phyloP scores from a whole-genome alignment of 2,888 invertebrate genomes.

The Diadegma fenestrale region DNA sequence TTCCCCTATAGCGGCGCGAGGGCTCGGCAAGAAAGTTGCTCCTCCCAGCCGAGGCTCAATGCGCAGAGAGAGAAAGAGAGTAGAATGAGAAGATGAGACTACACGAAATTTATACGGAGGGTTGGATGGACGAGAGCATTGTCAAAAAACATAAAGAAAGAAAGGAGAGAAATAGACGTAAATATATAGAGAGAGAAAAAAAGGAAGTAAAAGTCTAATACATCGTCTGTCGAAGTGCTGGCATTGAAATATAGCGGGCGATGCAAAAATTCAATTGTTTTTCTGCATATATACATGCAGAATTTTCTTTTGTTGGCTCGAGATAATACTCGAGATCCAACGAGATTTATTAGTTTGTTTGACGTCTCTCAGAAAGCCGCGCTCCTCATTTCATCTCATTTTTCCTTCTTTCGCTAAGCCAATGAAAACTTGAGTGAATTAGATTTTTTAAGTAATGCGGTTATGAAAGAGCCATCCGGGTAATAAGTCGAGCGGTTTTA shows the following conservation, averaged over 20 bases:
- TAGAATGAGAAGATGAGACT: conserved; percentile 55
- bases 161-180: neutral
- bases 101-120: conserved; percentile 58
- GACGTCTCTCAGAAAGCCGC: neutral
- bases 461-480: conserved; percentile 58
- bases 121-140: conserved; percentile 26
- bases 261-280: conserved; percentile 67
- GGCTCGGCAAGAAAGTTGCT: conserved; percentile 38
- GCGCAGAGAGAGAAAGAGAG: no score
- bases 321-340: conserved; percentile 37
- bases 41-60: conserved; percentile 16
- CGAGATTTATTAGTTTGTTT: conserved; percentile 56
- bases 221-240: conserved; percentile 66
- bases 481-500: conserved; percentile 37
- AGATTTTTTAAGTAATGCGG: conserved; percentile 57
- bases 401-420: neutral
- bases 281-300: conserved; percentile 27
- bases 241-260: conserved; percentile 63
- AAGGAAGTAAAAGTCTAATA: conserved; percentile 49
- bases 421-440: conserved; percentile 57
- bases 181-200: neutral
- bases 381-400: conserved; percentile 9
- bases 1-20: no score
- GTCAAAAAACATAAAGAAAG: conserved; percentile 30
- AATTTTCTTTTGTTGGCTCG: conserved; percentile 48